Evolutionary conservation across 2,113 vertebrate species (phyloP).

Genomic region (Hydrochoerus hydrochaeris): DNA sequence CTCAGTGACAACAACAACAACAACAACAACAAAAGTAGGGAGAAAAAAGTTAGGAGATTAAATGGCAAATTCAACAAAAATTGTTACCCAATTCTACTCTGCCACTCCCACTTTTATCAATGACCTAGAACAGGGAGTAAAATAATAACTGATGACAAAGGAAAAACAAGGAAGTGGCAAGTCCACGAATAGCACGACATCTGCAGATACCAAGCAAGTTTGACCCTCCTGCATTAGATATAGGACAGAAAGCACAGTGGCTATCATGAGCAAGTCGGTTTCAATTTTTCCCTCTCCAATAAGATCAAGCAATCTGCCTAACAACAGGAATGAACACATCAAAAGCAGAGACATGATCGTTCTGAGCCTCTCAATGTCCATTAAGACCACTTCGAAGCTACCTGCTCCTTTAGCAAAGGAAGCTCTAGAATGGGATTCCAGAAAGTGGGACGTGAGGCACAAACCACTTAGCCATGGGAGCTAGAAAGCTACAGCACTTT

Average conservation of each 20-base stretch:
- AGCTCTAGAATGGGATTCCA: conserved; percentile 14
- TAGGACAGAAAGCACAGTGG: background rate
- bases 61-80: background rate
- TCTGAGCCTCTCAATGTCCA: background rate
- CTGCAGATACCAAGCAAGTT: background rate
- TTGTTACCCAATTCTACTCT: background rate
- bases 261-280: background rate
- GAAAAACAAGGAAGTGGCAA: background rate
- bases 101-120: conserved; percentile 19
- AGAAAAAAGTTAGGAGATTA: background rate
- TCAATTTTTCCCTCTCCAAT: background rate
- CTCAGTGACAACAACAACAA: background rate
- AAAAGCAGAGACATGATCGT: background rate
- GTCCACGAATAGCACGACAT: rapidly evolving
- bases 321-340: background rate
- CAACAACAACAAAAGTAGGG: no score
- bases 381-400: background rate
- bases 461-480: background rate
- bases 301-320: background rate
- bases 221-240: background rate
- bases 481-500: background rate
- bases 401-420: background rate
- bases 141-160: background rate
- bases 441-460: background rate
- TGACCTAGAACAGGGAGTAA: conserved; percentile 15